Percentiles rank a stretch among this genome's conserved stretches.
Evolutionary conservation across 2,797 vertebrate genomes (phyloP).

Genomic region (Rhynchonycteris naso): DNA sequence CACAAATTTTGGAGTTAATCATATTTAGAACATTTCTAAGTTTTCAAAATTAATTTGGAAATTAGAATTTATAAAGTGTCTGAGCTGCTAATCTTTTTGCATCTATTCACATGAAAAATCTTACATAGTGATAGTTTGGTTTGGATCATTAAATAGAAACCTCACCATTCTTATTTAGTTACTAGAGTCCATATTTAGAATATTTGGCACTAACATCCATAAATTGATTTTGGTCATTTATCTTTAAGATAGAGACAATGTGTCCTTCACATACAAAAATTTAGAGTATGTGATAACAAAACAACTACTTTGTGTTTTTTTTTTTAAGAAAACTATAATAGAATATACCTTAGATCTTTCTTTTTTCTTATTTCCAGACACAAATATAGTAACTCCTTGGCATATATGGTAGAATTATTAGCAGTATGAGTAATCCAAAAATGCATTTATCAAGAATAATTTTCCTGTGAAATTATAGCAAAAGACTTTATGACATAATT

Average conservation of each 20-base stretch:
- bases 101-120: conserved; percentile 24
- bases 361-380: neutral
- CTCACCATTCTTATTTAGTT: neutral
- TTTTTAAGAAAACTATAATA: neutral
- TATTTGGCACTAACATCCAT: neutral
- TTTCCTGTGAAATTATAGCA: conserved; percentile 40
- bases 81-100: conserved; percentile 9
- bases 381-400: conserved; percentile 14
- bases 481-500: conserved; percentile 31
- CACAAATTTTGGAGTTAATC: conserved; percentile 44
- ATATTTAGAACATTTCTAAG: conserved; percentile 30
- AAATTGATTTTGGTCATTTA: conserved; percentile 16
- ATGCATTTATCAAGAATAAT: conserved; percentile 32
- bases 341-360: conserved; percentile 34
- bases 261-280: conserved; percentile 28
- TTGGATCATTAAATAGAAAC: conserved; percentile 47
- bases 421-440: conserved; percentile 36
- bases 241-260: neutral
- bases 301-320: conserved; percentile 3
- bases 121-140: conserved; percentile 2
- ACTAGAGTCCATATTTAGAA: neutral
- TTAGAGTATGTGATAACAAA: neutral
- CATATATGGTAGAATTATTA: conserved; percentile 35
- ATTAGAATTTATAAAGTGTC: conserved; percentile 25
- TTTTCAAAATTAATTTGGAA: conserved; percentile 50